phyloP scores from a whole-genome alignment of 92 coral and sea anemone species.

The Blastomussa wellsi region DNA sequence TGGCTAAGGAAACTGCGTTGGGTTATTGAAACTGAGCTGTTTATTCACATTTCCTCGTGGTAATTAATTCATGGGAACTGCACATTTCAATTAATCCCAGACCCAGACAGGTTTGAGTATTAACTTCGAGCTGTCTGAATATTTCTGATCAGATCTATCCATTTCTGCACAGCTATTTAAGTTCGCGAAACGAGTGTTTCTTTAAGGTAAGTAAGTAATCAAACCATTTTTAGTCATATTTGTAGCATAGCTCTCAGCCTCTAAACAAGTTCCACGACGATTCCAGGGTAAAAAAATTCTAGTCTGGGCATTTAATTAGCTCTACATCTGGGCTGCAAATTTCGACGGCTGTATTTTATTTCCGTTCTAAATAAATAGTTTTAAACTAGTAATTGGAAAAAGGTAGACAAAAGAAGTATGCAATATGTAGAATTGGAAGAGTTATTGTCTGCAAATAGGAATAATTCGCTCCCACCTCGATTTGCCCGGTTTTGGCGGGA shows the following conservation, averaged over 20 bases:
- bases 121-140: background rate
- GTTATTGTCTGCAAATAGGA: background rate
- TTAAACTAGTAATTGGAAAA: background rate
- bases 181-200: background rate
- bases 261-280: background rate
- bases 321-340: background rate
- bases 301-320: background rate
- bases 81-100: background rate
- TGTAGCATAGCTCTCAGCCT: background rate
- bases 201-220: background rate
- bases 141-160: too few relatives aligned
- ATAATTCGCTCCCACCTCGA: background rate
- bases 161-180: background rate
- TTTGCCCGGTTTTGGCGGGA: conserved; percentile 22
- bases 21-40: background rate
- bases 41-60: background rate
- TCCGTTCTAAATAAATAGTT: background rate
- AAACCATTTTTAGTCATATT: background rate
- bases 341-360: background rate
- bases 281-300: background rate
- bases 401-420: background rate
- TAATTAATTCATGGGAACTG: background rate
- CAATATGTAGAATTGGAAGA: background rate
- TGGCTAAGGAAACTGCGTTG: background rate
- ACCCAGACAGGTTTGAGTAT: too few relatives aligned